Conservation (phyloP, 2,797 vertebrate species). For the Denticeps clupeoides region DNA sequence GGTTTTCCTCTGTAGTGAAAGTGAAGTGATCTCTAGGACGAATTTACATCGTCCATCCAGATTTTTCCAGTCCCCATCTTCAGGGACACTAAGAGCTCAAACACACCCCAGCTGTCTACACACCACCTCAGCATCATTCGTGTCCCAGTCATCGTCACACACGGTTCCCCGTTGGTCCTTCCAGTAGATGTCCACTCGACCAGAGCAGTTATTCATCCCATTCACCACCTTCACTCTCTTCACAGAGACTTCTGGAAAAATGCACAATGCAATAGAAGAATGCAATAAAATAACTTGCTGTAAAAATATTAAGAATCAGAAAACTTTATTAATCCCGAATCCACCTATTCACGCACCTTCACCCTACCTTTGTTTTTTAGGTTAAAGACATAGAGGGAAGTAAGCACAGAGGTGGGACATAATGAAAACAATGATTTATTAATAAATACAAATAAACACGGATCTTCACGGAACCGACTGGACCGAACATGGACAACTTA, state of each 20-base stretch:
- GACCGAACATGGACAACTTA: no score
- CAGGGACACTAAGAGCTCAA: not conserved
- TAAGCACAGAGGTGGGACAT: no score
- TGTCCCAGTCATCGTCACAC: not conserved
- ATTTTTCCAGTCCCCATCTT: not conserved
- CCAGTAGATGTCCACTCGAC: not conserved
- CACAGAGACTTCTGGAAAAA: not conserved
- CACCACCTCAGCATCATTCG: not conserved
- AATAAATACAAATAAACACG: no score
- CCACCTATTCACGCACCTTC: no score
- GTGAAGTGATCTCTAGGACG: not conserved
- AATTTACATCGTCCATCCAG: not conserved
- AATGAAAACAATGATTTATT: no score
- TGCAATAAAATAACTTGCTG: slow-evolving; percentile 61
- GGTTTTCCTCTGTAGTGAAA: no score
- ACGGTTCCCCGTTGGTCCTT: not conserved
- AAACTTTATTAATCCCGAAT: no score
- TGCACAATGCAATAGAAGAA: no score
- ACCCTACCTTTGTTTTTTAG: no score
- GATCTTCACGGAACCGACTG: no score
- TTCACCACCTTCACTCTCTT: not conserved
- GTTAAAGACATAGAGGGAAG: no score
- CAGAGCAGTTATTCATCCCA: not conserved
- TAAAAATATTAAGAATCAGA: no score
- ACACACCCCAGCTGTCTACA: not conserved